Conservation (phyloP, 2,888 invertebrate species). For the Eupsilia transversa region DNA sequence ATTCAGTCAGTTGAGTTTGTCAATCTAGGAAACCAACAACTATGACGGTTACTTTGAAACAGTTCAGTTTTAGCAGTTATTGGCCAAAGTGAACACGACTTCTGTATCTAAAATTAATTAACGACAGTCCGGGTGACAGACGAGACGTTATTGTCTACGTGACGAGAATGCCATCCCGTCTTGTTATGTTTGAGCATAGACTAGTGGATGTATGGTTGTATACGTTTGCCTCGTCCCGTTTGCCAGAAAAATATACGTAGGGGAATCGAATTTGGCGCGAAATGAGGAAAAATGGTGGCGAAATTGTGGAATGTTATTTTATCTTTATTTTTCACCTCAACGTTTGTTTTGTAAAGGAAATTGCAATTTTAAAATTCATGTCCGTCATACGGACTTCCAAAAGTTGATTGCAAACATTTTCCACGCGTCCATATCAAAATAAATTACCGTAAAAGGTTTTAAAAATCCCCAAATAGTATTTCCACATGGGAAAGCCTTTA, state of each 20-base stretch:
- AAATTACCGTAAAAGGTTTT: constrained; percentile 53
- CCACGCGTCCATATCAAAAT: constrained; percentile 13
- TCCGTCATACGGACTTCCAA: background rate
- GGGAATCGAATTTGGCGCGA: constrained; percentile 62
- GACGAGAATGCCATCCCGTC: constrained; percentile 58
- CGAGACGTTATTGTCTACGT: constrained; percentile 68
- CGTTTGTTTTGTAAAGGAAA: constrained; percentile 17
- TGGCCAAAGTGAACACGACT: constrained; percentile 19
- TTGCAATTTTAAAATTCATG: constrained; percentile 32
- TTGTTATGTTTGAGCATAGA: constrained; percentile 47
- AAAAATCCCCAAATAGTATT: constrained; percentile 52
- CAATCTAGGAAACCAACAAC: background rate
- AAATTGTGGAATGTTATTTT: constrained; percentile 37
- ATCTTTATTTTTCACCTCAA: background rate
- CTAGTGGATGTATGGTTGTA: constrained; percentile 57
- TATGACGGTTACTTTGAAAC: background rate
- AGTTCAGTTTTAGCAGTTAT: constrained; percentile 6
- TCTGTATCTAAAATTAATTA: constrained; percentile 63
- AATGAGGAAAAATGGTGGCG: constrained; percentile 51
- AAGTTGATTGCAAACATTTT: constrained; percentile 40
- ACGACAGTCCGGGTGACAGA: constrained; percentile 60
- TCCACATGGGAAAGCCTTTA: constrained; percentile 48
- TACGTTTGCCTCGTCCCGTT: constrained; percentile 55
- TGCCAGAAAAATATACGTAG: constrained; percentile 57
- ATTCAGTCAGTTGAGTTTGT: too few species aligned